Percentiles rank a stretch among this genome's conserved stretches.
Conservation (phyloP, 2,797 vertebrate genomes). For the Sarcoramphus papa region DNA sequence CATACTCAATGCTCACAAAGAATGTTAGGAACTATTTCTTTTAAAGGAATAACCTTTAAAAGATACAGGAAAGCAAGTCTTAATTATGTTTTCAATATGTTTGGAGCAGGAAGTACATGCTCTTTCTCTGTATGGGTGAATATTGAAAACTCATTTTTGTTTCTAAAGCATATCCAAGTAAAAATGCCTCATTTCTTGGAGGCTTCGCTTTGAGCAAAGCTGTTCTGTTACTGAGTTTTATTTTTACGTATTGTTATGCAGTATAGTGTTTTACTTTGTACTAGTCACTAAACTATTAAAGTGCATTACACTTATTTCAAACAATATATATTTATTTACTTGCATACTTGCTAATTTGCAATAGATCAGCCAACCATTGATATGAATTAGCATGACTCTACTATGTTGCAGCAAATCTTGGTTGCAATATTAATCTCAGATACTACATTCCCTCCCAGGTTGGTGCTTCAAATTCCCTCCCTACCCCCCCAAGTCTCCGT, state of each 20-base stretch:
- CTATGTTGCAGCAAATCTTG: conserved; percentile 46
- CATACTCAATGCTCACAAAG: not conserved
- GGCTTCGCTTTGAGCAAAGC: not conserved
- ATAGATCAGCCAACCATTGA: conserved; percentile 6
- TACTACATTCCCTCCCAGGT: conserved; percentile 62
- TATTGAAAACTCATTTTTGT: not conserved
- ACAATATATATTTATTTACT: not conserved
- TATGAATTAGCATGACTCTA: conserved; percentile 49
- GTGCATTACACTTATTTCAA: not conserved
- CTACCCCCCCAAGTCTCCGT: conserved; percentile 60
- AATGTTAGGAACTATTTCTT: not conserved
- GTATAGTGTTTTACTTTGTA: not conserved
- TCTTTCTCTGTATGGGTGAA: not conserved
- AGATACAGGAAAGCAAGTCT: not conserved
- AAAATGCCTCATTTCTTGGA: not conserved
- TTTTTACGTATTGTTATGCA: not conserved
- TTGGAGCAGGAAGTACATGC: not conserved
- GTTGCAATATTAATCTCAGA: conserved; percentile 63
- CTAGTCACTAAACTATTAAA: not conserved
- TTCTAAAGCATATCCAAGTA: not conserved
- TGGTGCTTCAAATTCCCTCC: conserved; percentile 63
- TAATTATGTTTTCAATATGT: not conserved
- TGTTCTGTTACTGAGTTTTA: not conserved
- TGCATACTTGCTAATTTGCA: conserved; percentile 12
- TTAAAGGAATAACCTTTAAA: conserved; percentile 31